A percentile compares a stretch with the other conserved stretches of the same genome.
Evolutionary conservation across 1,140 invertebrate genomes (phyloP).

Genomic region (Pseudomyrmex flavicornis): DNA sequence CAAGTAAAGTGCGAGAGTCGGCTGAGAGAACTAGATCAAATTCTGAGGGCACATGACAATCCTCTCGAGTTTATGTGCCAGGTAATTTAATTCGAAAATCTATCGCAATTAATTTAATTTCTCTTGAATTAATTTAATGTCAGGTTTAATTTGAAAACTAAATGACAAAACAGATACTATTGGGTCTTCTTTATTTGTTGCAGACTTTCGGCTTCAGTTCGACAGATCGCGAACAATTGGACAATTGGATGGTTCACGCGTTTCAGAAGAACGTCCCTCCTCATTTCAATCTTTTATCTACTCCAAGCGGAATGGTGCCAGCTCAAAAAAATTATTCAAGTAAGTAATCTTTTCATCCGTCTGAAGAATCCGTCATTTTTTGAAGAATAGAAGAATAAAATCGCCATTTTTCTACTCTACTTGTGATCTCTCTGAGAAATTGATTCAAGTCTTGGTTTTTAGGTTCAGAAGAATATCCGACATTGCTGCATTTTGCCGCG

Average conservation of each 20-base stretch:
- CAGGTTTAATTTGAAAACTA: background rate
- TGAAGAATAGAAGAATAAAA: background rate
- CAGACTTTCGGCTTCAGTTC: conserved; percentile 92
- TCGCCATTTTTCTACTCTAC: too few species aligned
- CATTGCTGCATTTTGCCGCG: conserved; percentile 94
- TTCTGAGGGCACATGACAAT: conserved; percentile 91
- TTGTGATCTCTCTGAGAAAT: background rate
- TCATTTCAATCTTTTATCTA: conserved; percentile 91
- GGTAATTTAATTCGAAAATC: conserved; percentile 82
- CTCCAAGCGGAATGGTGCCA: conserved; percentile 75
- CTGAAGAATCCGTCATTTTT: background rate
- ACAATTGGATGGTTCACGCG: conserved; percentile 91
- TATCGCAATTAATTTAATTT: conserved; percentile 74
- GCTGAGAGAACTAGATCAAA: conserved; percentile 92
- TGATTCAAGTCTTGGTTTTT: conserved; percentile 17
- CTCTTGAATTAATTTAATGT: conserved; percentile 90
- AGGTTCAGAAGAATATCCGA: conserved; percentile 94
- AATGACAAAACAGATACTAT: conserved; percentile 36
- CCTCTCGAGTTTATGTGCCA: conserved; percentile 95
- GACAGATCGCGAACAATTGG: conserved; percentile 91
- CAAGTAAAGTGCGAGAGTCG: conserved; percentile 94
- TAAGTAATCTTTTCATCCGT: conserved; percentile 68
- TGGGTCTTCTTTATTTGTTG: conserved; percentile 19
- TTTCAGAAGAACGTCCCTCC: conserved; percentile 93
- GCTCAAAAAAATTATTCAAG: conserved; percentile 81